Conservation (phyloP, 2,797 vertebrate genomes). For the Microtus agrestis region DNA sequence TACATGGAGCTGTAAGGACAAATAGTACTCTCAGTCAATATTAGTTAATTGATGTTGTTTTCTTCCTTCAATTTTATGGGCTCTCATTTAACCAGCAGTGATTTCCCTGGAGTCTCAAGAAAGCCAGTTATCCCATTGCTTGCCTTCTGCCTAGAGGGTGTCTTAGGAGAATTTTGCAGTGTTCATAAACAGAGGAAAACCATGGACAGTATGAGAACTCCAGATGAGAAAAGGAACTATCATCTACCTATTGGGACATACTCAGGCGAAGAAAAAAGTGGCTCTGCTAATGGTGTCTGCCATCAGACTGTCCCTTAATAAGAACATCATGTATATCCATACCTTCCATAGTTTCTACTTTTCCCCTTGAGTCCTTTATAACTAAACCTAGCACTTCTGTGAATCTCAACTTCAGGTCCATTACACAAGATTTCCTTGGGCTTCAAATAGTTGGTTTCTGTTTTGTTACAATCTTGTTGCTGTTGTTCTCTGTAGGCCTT, state of each 20-base stretch:
- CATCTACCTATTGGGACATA: background rate
- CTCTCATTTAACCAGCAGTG: slow-evolving; percentile 18
- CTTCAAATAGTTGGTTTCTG: background rate
- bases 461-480: background rate
- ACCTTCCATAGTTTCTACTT: background rate
- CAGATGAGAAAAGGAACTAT: background rate
- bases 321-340: background rate
- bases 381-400: background rate
- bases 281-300: background rate
- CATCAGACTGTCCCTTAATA: background rate
- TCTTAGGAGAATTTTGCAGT: background rate
- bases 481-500: background rate
- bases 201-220: background rate
- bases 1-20: background rate
- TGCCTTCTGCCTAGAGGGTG: background rate
- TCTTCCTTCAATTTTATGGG: slow-evolving; percentile 3
- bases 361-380: background rate
- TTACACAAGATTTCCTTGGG: background rate
- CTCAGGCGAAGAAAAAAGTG: background rate
- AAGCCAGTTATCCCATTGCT: background rate
- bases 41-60: slow-evolving; percentile 36
- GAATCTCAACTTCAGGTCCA: background rate
- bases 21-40: background rate
- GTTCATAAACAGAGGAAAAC: background rate
- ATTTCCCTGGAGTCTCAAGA: slow-evolving; percentile 22